Evolutionary conservation across 1,140 invertebrate species (phyloP).

Genomic region (Zaprionus capensis): DNA sequence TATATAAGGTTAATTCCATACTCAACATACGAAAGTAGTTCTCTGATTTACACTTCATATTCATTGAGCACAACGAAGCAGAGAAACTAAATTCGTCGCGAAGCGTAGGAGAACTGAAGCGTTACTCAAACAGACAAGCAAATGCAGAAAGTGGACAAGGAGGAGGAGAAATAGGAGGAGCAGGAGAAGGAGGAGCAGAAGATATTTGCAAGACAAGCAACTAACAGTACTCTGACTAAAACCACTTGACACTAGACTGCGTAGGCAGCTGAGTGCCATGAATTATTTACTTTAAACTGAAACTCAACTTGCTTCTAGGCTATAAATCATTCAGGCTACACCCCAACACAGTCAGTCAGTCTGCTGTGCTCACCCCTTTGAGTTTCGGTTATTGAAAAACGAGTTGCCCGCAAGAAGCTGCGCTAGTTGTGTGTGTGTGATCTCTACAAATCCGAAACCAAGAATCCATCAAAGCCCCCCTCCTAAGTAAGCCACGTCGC

Average conservation of each 20-base stretch:
- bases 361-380: not conserved
- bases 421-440: not conserved
- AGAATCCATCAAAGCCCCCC: conserved; percentile 16
- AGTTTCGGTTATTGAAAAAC: conserved; percentile 2
- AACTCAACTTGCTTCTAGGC: conserved; percentile 4
- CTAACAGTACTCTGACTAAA: not conserved
- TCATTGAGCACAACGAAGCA: conserved; percentile 29
- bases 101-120: not conserved
- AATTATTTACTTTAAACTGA: conserved; percentile 44
- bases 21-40: no score
- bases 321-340: conserved; percentile 41
- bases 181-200: not conserved
- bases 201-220: conserved; percentile 1
- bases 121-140: not conserved
- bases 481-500: conserved; percentile 3
- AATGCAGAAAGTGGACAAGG: not conserved
- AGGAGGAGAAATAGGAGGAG: not conserved
- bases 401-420: conserved; percentile 4
- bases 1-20: no score
- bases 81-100: conserved; percentile 10
- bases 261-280: conserved; percentile 22
- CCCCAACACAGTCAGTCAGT: not conserved
- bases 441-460: conserved; percentile 8
- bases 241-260: conserved; percentile 7
- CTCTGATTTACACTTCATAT: conserved; percentile 69